Conservation (phyloP, 2,888 invertebrate genomes). For the Ornithoptera priamus region DNA sequence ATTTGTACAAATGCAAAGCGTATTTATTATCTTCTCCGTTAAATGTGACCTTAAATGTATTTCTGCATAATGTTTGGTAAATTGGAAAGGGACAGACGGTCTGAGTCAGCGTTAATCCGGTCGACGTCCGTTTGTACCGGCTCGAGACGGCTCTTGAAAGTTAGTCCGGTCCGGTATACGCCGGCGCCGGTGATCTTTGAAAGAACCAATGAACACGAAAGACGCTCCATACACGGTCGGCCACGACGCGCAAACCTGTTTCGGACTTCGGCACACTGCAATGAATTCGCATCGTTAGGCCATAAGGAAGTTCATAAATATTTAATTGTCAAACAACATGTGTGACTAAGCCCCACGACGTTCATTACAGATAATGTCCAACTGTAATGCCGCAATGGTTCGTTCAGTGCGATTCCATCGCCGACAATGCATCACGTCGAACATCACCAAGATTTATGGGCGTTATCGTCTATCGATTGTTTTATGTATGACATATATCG, state of each 20-base stretch:
- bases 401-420: slow-evolving; percentile 53
- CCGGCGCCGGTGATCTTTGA: slow-evolving; percentile 20
- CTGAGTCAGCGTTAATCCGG: slow-evolving; percentile 29
- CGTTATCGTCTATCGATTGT: slow-evolving; percentile 54
- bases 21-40: background rate
- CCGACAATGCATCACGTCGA: slow-evolving; percentile 56
- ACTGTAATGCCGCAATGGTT: slow-evolving; percentile 46
- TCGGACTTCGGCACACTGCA: slow-evolving; percentile 17
- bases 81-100: slow-evolving; percentile 27
- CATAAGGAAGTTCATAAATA: slow-evolving; percentile 21
- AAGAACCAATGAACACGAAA: slow-evolving; percentile 6
- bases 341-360: slow-evolving; percentile 25
- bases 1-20: background rate
- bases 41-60: slow-evolving; percentile 11
- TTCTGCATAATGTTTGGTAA: slow-evolving; percentile 14
- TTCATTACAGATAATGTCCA: slow-evolving; percentile 39
- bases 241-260: slow-evolving; percentile 24
- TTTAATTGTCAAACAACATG: slow-evolving; percentile 13
- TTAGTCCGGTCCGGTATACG: slow-evolving; percentile 7
- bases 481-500: slow-evolving; percentile 44
- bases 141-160: slow-evolving; percentile 18
- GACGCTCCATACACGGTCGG: slow-evolving; percentile 20
- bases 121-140: slow-evolving; percentile 14
- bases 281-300: slow-evolving; percentile 9
- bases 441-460: slow-evolving; percentile 59